These are phyloP conservation scores for Notolabrus celidotus DNA, from an alignment of 2,797 vertebrate species.

Conservation along the genomic window DNA sequence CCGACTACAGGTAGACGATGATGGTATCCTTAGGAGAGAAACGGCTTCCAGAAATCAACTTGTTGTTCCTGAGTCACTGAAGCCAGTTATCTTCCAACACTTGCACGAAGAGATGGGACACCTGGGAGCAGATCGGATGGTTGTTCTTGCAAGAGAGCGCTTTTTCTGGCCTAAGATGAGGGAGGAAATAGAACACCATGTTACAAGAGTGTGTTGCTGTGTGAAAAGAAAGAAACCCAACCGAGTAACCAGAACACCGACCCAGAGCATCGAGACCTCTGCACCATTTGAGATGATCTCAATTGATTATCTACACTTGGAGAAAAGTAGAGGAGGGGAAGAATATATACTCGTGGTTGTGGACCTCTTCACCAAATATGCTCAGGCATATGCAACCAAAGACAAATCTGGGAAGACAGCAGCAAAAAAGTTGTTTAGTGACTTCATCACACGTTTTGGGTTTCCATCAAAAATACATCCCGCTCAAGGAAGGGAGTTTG, in stretches of 20 bases:
- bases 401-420: conserved; percentile 37
- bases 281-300: no score
- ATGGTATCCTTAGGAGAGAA: conserved; percentile 9
- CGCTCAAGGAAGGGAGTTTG: conserved; percentile 28
- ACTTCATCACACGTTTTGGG: conserved; percentile 40
- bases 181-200: no score
- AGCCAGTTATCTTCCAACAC: conserved; percentile 10
- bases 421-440: conserved; percentile 7
- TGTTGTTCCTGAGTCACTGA: conserved; percentile 13
- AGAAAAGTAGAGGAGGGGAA: no score
- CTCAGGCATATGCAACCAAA: conserved; percentile 34
- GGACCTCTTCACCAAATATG: neutral
- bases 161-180: no score
- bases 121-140: neutral
- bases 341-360: no score
- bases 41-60: neutral
- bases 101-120: conserved; percentile 29
- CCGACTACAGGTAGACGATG: neutral
- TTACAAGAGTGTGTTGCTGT: no score
- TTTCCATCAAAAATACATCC: conserved; percentile 33
- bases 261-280: no score
- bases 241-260: no score
- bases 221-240: no score
- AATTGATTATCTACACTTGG: no score
- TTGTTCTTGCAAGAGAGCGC: no score